Percentiles rank a stretch among this genome's conserved stretches.
These are phyloP conservation scores for Diogma glabrata DNA, from an alignment of 2,888 invertebrate species.

Conservation along the genomic window DNA sequence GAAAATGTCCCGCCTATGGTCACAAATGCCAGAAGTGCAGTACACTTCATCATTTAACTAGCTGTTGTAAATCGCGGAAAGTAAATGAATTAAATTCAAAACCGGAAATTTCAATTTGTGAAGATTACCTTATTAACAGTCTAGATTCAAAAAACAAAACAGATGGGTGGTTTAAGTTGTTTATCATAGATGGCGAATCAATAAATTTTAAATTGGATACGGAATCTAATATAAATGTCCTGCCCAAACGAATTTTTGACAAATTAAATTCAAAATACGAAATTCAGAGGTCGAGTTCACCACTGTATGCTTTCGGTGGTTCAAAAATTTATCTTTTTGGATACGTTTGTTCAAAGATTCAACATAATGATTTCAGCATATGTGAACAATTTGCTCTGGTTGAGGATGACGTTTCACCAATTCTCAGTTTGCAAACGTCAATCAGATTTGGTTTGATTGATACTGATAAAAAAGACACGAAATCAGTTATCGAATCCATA, in stretches of 20 bases:
- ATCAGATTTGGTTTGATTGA: no score
- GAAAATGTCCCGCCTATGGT: neutral
- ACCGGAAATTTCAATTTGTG: neutral
- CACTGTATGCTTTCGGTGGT: neutral
- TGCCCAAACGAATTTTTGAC: neutral
- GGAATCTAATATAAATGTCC: neutral
- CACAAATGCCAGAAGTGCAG: neutral
- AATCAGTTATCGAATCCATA: neutral
- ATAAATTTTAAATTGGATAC: neutral
- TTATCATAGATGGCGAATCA: neutral
- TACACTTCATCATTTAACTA: neutral
- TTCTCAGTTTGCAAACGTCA: neutral
- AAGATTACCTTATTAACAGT: neutral
- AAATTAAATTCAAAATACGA: neutral
- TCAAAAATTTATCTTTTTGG: neutral
- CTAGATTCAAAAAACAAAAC: neutral
- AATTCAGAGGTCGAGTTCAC: neutral
- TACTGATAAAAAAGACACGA: no score
- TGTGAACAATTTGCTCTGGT: neutral
- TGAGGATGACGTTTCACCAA: neutral
- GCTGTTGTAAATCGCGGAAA: neutral
- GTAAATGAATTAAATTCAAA: neutral
- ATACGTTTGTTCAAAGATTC: neutral
- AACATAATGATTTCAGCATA: neutral
- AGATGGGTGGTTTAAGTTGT: neutral